Base-by-base conservation (phyloP, 2,113 vertebrate species). In the Thomomys bottae region DNA sequence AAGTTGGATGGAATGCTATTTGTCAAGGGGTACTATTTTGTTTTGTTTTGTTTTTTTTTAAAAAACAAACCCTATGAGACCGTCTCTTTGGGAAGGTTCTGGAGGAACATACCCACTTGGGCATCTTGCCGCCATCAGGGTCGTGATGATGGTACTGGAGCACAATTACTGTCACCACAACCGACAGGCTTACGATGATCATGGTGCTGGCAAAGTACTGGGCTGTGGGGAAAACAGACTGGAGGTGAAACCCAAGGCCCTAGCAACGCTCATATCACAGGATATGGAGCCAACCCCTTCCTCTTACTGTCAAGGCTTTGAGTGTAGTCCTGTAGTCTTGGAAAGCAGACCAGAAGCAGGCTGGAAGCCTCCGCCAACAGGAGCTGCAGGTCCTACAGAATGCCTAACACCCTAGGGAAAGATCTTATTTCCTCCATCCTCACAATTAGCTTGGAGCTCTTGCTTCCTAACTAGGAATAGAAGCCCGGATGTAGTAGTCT, bases 141-240 rank as follows among this genome's bases (percentile, higher is more conserved):
- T 99, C 99, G 6, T 99, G 99, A 72, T 99, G 99, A 90, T 99
- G 99, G 95, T 98, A 99, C 85, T 99, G 99, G 32, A 99, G 97
- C 84, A 99, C 99, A 36, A 99, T 96, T 84, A 99, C 99, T 0
- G 99, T 99, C 82, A 99, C 99, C 2, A 99, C 99, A 45, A 99
- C 98, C 0, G 99, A 99, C 49, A 99, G 97, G 26, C 99, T 98
- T n/a, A 99, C 99, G 78, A 99, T 99, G 95, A 99, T 98, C 99
- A 99, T 99, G 71, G 98, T 99, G 94, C 98, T 99, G 96, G 99
- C 99, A 96, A 99, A 99, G 97, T 99, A 99, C 94, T 99, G 98
- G 84, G 99, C 99, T 99, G 98, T 20, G 90, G 94, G 96, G 93
- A 87, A 95, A 96, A 59, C n/a, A 95, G 81, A 82, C 0, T 0